These are phyloP conservation scores for Smittia aterrima DNA, from an alignment of 2,888 invertebrate genomes.

Conservation along the genomic window DNA sequence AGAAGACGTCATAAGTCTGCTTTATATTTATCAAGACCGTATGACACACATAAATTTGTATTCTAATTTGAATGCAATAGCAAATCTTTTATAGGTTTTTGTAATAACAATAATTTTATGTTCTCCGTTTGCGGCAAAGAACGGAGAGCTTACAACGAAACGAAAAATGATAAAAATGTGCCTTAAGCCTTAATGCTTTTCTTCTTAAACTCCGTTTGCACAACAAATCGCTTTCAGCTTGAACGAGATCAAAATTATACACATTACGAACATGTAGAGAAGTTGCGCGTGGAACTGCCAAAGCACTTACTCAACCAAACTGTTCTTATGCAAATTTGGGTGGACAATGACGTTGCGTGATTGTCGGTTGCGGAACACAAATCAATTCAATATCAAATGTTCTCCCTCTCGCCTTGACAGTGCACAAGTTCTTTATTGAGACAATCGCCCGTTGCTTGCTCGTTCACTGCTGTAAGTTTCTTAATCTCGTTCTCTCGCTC, in stretches of 20 bases:
- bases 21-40: slow-evolving; percentile 30
- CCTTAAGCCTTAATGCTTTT: slow-evolving; percentile 1
- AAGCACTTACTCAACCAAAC: background rate
- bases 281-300: slow-evolving; percentile 5
- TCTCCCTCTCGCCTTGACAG: background rate
- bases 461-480: background rate
- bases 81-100: slow-evolving; percentile 22
- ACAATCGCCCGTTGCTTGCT: background rate
- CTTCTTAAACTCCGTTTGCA: background rate
- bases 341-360: slow-evolving; percentile 40
- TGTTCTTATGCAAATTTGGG: slow-evolving; percentile 36
- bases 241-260: slow-evolving; percentile 14
- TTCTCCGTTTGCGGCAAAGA: background rate
- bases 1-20: background rate
- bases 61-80: slow-evolving; percentile 31
- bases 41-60: slow-evolving; percentile 32
- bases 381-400: slow-evolving; percentile 3
- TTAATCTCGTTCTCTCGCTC: slow-evolving; percentile 25
- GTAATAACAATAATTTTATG: slow-evolving; percentile 24
- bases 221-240: background rate
- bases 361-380: slow-evolving; percentile 17
- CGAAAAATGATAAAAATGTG: slow-evolving; percentile 7
- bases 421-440: slow-evolving; percentile 19
- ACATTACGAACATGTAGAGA: background rate
- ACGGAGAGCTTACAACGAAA: background rate